phyloP scores from a whole-genome alignment of 2,888 invertebrate species.

The Cloeon dipterum region DNA sequence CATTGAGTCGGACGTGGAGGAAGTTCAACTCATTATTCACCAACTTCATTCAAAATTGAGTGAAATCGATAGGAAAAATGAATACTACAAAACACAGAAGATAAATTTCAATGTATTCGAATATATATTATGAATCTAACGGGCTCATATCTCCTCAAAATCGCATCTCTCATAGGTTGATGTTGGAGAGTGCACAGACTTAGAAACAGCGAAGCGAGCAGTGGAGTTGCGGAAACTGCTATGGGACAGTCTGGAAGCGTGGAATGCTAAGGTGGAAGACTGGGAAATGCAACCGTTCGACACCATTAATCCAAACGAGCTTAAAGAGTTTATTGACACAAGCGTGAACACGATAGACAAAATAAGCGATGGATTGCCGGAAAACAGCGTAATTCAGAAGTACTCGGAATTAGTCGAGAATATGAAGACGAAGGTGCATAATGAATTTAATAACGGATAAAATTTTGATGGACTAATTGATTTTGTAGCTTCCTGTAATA shows the following conservation, averaged over 20 bases:
- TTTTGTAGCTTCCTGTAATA: conserved; percentile 42
- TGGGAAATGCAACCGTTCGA: conserved; percentile 38
- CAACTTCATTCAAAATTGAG: conserved; percentile 36
- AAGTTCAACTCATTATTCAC: conserved; percentile 36
- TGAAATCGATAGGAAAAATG: conserved; percentile 39
- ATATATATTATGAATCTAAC: not conserved
- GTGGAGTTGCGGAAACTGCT: conserved; percentile 55
- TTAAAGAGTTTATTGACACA: conserved; percentile 36
- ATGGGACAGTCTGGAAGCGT: conserved; percentile 55
- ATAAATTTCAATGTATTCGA: conserved; percentile 51
- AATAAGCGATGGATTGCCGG: conserved; percentile 63
- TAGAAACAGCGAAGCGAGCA: conserved; percentile 58
- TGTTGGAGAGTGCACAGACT: conserved; percentile 50
- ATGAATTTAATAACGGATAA: not conserved
- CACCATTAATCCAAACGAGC: conserved; percentile 46
- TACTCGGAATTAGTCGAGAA: conserved; percentile 54
- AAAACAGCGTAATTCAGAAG: conserved; percentile 52
- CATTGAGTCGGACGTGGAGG: conserved; percentile 39
- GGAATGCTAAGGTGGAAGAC: conserved; percentile 37
- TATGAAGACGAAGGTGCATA: conserved; percentile 47
- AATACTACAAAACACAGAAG: conserved; percentile 56
- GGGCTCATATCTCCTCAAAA: not conserved
- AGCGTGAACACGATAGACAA: conserved; percentile 49
- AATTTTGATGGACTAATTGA: no score
- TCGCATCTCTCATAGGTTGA: not conserved